Evolutionary conservation across 2,888 invertebrate genomes (phyloP).

Genomic region (Drosophila ustulata): DNA sequence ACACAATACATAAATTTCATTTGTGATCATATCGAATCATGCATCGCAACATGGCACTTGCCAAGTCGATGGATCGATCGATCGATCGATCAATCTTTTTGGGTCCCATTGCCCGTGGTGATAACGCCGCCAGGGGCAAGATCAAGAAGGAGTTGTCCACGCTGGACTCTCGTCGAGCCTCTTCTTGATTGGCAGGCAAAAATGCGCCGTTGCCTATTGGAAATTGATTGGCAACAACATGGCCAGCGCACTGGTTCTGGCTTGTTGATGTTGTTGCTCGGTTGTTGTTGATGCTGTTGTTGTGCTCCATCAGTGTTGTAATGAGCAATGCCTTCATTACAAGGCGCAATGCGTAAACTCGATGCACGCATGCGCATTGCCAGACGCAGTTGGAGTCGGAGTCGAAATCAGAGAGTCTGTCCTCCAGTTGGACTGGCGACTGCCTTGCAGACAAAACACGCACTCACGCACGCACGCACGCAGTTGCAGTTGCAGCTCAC

Average conservation of each 20-base stretch:
- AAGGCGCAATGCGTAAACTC: conserved; percentile 76
- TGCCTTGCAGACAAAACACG: conserved; percentile 30
- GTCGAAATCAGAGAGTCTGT: conserved; percentile 3
- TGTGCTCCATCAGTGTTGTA: conserved; percentile 58
- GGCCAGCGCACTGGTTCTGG: conserved; percentile 60
- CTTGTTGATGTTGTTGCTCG: conserved; percentile 18
- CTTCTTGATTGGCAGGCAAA: conserved; percentile 75
- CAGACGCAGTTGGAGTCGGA: conserved; percentile 13
- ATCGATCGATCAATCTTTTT: conserved; percentile 60
- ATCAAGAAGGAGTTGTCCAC: conserved; percentile 64
- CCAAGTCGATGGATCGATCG: conserved; percentile 40
- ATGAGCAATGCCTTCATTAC: conserved; percentile 80
- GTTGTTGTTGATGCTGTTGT: conserved; percentile 33
- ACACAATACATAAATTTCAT: conserved; percentile 69
- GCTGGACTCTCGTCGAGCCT: conserved; percentile 79
- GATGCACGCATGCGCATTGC: conserved; percentile 77
- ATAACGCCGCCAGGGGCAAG: conserved; percentile 72
- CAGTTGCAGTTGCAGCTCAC: conserved; percentile 14
- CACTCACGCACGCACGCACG: conserved; percentile 38
- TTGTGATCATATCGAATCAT: conserved; percentile 77
- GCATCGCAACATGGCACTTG: conserved; percentile 51
- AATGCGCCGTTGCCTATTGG: conserved; percentile 56
- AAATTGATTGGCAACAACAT: conserved; percentile 80
- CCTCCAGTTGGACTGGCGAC: conserved; percentile 12
- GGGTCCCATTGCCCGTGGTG: conserved; percentile 57